Evolutionary conservation across 2,888 invertebrate species (phyloP), one percentile per base, ranked within the genome.

Genomic region (Branchinecta sandiegonensis): DNA sequence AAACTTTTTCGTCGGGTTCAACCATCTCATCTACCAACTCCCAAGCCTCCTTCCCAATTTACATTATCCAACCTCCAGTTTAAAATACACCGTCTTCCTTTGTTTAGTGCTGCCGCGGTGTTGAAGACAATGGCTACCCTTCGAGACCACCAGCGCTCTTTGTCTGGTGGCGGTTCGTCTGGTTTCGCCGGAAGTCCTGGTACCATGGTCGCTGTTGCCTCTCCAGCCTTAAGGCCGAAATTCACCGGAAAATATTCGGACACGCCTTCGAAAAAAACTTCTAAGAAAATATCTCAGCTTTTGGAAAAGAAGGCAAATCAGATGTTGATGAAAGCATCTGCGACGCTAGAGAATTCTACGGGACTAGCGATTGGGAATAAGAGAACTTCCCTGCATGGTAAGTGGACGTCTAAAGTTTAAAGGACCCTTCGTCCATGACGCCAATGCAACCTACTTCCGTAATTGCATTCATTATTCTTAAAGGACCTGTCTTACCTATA

Each of bases 241-340:
- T 23, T 56, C n/a, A n/a, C 23, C 10, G 63, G 63, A 23, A 56
- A 56, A 23, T 56, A 56, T 56, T 17, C 63, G 47, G 92, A 92
- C 75, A 85, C 87, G 66, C 85, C 87, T 0, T 81, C 83, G 70
- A 81, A 90, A 72, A 86, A 86, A 74, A 88, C 91, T 50, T 86
- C 88, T 0, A 89, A 89, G 74, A 85, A 89, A 73, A 80, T 93
- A 68, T 71, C 14, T 72, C 76, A 14, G 72, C 85, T 85, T 13
- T 83, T 90, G 72, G 89, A 90, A 77, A 81, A 80, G 75, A 87
- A 88, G 75, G 91, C 89, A 0, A 90, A 88, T 75, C 88, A 88
- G 76, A 86, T 91, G 82, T 83, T 93, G 75, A 80, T 86, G 78
- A 88, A 84, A 75, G 93, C 88, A 0, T 90, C 89, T 1, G 91